Conservation (phyloP, 2,888 invertebrate species). For the Camponotus fellah region DNA sequence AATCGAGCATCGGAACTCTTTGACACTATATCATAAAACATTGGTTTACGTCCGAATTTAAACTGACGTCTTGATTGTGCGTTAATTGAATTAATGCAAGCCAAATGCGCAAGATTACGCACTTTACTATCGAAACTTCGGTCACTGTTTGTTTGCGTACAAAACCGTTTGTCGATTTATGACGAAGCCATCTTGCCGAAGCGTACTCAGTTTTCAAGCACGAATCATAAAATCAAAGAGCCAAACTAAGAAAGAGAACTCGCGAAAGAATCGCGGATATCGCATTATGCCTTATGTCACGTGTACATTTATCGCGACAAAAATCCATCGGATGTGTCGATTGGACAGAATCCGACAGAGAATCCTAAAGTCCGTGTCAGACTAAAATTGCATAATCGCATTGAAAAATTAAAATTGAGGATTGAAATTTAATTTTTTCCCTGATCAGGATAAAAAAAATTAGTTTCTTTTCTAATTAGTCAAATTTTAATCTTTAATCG, state of each 20-base stretch:
- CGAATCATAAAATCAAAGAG: not conserved
- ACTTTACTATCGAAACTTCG: not conserved
- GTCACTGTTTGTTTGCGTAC: slow-evolving; percentile 17
- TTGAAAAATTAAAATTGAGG: too few species aligned
- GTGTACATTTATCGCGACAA: too few species aligned
- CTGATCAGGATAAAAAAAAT: too few species aligned
- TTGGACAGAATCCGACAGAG: not conserved
- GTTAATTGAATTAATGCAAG: not conserved
- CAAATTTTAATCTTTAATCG: too few species aligned
- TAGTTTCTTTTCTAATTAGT: too few species aligned
- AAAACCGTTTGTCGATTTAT: slow-evolving; percentile 29
- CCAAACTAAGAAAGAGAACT: not conserved
- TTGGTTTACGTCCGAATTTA: not conserved
- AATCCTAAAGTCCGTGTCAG: too few species aligned
- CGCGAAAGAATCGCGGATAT: not conserved
- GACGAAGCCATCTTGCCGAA: slow-evolving; percentile 35
- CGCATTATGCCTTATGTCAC: too few species aligned
- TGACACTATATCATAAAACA: not conserved
- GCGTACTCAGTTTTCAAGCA: not conserved
- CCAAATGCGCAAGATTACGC: not conserved
- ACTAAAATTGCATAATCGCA: too few species aligned
- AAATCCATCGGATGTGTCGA: not conserved
- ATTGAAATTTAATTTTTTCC: too few species aligned
- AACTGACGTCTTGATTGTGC: not conserved
- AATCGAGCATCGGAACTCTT: not conserved